Conservation (phyloP, 2,888 invertebrate genomes). For the Schrankia costaestrigalis region DNA sequence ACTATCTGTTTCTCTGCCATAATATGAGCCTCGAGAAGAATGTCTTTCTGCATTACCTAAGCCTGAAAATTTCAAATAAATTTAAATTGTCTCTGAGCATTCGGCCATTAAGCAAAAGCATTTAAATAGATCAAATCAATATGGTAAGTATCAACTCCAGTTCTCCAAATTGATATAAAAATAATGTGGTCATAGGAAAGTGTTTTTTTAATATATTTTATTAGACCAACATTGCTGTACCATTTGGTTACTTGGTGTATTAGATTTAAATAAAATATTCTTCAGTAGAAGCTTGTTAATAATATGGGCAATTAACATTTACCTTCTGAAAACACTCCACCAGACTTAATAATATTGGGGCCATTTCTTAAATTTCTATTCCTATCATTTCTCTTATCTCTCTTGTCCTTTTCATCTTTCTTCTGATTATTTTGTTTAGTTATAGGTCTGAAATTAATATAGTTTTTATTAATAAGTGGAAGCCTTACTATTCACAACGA, state of each 20-base stretch:
- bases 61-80: slow-evolving; percentile 39
- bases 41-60: slow-evolving; percentile 57
- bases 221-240: too few species aligned
- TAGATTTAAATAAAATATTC: too few species aligned
- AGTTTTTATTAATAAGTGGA: too few species aligned
- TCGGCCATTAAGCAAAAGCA: too few species aligned
- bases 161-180: background rate
- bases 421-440: slow-evolving; percentile 43
- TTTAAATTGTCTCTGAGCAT: background rate
- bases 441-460: slow-evolving; percentile 38
- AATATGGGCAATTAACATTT: slow-evolving; percentile 15
- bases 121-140: too few species aligned
- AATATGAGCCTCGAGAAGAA: slow-evolving; percentile 49
- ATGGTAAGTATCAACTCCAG: background rate
- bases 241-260: too few species aligned
- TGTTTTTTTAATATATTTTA: too few species aligned
- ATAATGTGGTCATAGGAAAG: too few species aligned
- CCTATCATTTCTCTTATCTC: slow-evolving; percentile 53
- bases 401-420: slow-evolving; percentile 52
- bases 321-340: slow-evolving; percentile 78
- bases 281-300: too few species aligned
- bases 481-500: too few species aligned
- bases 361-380: slow-evolving; percentile 56
- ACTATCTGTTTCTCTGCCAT: slow-evolving; percentile 45
- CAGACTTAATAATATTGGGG: slow-evolving; percentile 64